Percentiles rank a stretch among this genome's conserved stretches.
Conservation (phyloP, 2,797 vertebrate species). For the Chrysolophus pictus region DNA sequence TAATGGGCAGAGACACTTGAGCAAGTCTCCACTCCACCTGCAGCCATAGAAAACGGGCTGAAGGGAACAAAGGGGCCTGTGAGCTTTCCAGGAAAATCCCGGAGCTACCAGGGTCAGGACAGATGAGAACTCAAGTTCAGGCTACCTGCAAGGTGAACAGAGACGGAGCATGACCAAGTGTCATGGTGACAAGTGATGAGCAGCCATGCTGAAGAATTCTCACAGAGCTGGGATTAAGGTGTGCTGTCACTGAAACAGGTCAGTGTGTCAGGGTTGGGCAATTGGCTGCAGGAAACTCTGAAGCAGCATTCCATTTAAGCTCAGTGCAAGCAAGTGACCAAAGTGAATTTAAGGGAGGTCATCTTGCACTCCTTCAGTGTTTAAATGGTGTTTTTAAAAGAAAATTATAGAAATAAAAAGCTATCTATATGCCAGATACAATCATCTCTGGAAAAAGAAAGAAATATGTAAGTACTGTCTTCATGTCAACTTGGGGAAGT, state of each 20-base stretch:
- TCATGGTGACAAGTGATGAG: neutral
- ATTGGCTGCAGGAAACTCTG: neutral
- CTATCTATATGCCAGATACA: neutral
- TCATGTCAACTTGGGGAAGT: neutral
- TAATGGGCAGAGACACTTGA: neutral
- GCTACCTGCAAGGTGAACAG: neutral
- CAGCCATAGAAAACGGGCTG: neutral
- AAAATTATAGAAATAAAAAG: conserved; percentile 17
- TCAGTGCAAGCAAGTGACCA: neutral
- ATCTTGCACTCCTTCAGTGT: neutral
- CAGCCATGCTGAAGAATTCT: neutral
- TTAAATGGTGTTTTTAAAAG: neutral
- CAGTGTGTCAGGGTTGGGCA: neutral
- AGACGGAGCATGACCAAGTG: neutral
- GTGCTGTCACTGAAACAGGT: neutral
- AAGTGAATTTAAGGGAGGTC: neutral
- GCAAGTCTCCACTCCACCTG: neutral
- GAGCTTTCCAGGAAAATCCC: neutral
- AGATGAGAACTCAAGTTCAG: neutral
- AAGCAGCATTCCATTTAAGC: neutral
- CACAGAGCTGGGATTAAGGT: neutral
- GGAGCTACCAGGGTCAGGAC: neutral
- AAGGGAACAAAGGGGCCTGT: neutral
- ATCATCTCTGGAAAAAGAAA: neutral
- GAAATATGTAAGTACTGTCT: neutral